Evolutionary conservation across 2,888 invertebrate genomes (phyloP), one percentile per base, ranked within the genome.

Genomic region (Cryptosula pallasiana): DNA sequence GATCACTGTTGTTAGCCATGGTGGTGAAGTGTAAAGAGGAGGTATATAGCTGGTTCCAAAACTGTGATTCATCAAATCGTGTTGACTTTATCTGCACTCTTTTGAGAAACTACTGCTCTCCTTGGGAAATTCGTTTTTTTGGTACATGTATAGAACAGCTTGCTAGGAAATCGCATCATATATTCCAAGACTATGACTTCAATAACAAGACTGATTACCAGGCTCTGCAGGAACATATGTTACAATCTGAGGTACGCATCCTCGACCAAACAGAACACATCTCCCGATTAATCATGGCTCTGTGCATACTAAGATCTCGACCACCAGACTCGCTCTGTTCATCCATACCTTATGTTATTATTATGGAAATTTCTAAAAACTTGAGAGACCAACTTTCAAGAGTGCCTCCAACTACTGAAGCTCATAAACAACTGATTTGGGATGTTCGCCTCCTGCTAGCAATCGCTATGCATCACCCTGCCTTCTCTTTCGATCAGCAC

Each of bases 401-500:
- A 13, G 13, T 63, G 5, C 3, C 27, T 2, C 9, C 13, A 9
- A 16, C 25, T 32, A 9, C 63, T 29, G 13, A 29, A 27, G 20
- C 32, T 3, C 16, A 27, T 27, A 27, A 3, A 9, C 20, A 63
- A 32, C n/a, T 63, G 32, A 32, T 63, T 25, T 27, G 32, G 32
- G 63, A 63, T 63, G 32, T 63, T 25, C 27, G 63, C 13, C 32
- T 63, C 20, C n/a, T 63, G 32, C 63, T 32, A 5, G 32, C 32
- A 5, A 63, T 63, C 9, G 63, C 63, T 13, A 63, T 63, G 5
- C 63, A 63, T 63, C 63, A 63, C 32, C 63, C 63, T 32, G 63
- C 63, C 63, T 63, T 63, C 34, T 63, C 63, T 29, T 63, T 29
- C 32, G 32, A 63, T 9, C 63, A 63, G n/a, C 63, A n/a, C n/a